Evolutionary conservation across 1,140 invertebrate species (phyloP).

Genomic region (Scylla paramamosain): DNA sequence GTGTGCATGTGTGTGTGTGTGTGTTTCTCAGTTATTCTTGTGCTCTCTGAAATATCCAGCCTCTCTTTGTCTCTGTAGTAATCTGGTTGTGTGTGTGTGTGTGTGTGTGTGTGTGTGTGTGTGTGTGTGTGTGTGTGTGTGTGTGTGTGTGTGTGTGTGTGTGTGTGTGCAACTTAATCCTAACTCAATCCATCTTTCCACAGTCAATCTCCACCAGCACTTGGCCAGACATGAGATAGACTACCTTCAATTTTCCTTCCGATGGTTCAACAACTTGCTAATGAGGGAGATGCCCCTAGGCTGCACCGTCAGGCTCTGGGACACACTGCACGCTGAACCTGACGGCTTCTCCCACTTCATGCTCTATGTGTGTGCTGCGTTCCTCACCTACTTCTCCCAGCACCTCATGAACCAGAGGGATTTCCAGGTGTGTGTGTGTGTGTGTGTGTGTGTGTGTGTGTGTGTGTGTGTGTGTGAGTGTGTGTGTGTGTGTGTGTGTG

Average conservation of each 20-base stretch:
- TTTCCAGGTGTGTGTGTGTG: conserved; percentile 90
- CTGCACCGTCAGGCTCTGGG: conserved; percentile 99
- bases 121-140: too few species aligned
- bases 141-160: too few species aligned
- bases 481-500: too few species aligned
- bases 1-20: too few species aligned
- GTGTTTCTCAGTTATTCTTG: too few species aligned
- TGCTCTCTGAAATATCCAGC: too few species aligned
- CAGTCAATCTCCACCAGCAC: conserved; percentile 93
- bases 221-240: conserved; percentile 96
- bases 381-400: conserved; percentile 96
- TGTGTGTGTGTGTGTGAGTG: not conserved
- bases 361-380: conserved; percentile 99
- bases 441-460: conserved; percentile 79
- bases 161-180: too few species aligned
- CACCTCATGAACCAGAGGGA: conserved; percentile 94
- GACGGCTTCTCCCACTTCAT: conserved; percentile 98
- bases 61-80: too few species aligned
- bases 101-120: too few species aligned
- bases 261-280: conserved; percentile 99
- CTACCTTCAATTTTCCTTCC: conserved; percentile 99
- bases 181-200: not conserved
- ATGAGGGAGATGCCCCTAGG: conserved; percentile 97
- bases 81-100: too few species aligned
- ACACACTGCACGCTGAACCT: conserved; percentile 98